These are phyloP conservation scores for Volucella zonaria DNA, from an alignment of 2,888 invertebrate genomes.

Conservation along the genomic window DNA sequence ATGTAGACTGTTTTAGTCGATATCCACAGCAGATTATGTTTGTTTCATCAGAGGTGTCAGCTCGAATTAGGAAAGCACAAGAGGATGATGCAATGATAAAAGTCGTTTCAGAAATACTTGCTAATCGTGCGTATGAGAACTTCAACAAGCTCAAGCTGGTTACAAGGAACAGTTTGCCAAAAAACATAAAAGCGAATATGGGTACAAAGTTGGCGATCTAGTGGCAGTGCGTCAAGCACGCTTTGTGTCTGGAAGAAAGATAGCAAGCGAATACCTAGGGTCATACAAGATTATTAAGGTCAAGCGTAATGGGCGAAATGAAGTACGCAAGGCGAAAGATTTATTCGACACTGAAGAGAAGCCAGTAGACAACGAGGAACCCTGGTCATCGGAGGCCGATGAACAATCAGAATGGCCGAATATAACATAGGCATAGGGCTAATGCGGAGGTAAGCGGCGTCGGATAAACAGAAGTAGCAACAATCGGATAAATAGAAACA, in stretches of 20 bases:
- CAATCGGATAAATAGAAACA: too few species aligned
- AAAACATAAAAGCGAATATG: constrained; percentile 16
- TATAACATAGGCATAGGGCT: too few species aligned
- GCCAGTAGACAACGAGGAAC: not conserved
- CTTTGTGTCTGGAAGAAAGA: constrained; percentile 55
- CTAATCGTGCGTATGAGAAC: constrained; percentile 23
- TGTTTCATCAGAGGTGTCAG: too few species aligned
- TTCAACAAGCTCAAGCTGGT: constrained; percentile 34
- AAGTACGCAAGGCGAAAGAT: constrained; percentile 24
- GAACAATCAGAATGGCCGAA: too few species aligned
- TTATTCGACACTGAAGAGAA: too few species aligned
- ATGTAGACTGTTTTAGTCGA: constrained; percentile 70
- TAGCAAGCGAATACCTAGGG: constrained; percentile 54
- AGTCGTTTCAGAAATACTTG: constrained; percentile 50
- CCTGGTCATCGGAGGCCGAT: too few species aligned
- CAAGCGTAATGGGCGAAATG: constrained; percentile 30
- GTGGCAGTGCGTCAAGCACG: constrained; percentile 61
- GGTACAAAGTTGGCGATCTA: constrained; percentile 53
- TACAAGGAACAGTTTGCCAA: too few species aligned
- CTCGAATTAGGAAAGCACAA: constrained; percentile 5
- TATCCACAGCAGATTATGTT: constrained; percentile 12
- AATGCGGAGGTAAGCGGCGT: too few species aligned
- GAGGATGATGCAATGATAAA: constrained; percentile 49
- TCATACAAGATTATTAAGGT: constrained; percentile 18
- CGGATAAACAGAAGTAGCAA: too few species aligned